A percentile compares a stretch with the other conserved stretches of the same genome.
phyloP scores from a whole-genome alignment of 2,797 vertebrate species.

The Esox lucius region DNA sequence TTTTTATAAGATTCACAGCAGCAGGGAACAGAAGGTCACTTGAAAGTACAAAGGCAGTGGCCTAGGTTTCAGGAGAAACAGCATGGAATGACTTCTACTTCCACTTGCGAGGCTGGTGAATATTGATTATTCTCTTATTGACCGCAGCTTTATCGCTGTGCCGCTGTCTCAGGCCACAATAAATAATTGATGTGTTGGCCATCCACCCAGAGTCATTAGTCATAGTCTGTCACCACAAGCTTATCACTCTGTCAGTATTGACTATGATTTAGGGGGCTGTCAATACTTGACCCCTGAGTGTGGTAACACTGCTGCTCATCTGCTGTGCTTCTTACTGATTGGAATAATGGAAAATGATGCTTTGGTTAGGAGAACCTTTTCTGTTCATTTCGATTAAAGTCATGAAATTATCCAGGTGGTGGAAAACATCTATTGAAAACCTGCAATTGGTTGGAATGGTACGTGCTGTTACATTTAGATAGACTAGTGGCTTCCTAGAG shows the following conservation, averaged over 20 bases:
- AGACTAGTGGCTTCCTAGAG: too few relatives aligned
- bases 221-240: neutral
- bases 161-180: neutral
- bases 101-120: neutral
- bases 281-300: too few relatives aligned
- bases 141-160: slow-evolving; percentile 16
- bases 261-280: slow-evolving; percentile 4
- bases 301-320: too few relatives aligned
- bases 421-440: too few relatives aligned
- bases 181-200: slow-evolving; percentile 20
- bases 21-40: neutral
- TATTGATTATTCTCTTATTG: slow-evolving; percentile 18
- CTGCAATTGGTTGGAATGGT: too few relatives aligned
- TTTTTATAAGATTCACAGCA: neutral
- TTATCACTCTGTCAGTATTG: slow-evolving; percentile 11
- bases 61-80: slow-evolving; percentile 4
- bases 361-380: too few relatives aligned
- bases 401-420: too few relatives aligned
- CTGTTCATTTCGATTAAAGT: too few relatives aligned
- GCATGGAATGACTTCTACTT: neutral
- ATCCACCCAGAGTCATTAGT: slow-evolving; percentile 28
- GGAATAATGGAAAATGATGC: too few relatives aligned
- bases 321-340: too few relatives aligned
- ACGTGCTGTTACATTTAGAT: too few relatives aligned
- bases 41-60: neutral